A percentile compares a stretch with the other conserved stretches of the same genome.
Conservation (phyloP, 2,797 vertebrate genomes). For the Hemibagrus guttatus region DNA sequence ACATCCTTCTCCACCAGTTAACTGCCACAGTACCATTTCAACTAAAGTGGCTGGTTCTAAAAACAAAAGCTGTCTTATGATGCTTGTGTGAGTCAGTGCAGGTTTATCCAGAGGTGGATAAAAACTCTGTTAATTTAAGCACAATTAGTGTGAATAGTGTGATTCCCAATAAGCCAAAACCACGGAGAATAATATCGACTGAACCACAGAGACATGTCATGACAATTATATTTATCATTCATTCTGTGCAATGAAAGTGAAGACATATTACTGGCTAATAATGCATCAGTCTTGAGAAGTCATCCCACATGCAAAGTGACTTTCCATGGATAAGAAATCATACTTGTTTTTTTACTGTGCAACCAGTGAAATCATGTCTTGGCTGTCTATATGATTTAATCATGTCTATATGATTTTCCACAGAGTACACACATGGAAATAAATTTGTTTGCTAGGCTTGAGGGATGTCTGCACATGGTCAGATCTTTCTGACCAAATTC, state of each 20-base stretch:
- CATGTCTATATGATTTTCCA: slow-evolving; percentile 25
- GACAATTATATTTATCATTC: slow-evolving; percentile 32
- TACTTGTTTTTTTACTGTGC: not conserved
- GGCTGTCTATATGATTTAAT: slow-evolving; percentile 18
- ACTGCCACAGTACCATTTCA: not conserved
- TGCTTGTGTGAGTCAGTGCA: not conserved
- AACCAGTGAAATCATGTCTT: not conserved
- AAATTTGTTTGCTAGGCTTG: slow-evolving; percentile 2
- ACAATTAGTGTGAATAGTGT: slow-evolving; percentile 21
- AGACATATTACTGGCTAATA: slow-evolving; percentile 13
- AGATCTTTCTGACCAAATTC: not conserved
- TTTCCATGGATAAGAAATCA: slow-evolving; percentile 17
- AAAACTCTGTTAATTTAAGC: slow-evolving; percentile 19
- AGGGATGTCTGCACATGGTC: not conserved
- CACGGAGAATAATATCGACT: not conserved
- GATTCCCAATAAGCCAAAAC: not conserved
- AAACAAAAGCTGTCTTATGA: not conserved
- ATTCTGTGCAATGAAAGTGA: slow-evolving; percentile 21
- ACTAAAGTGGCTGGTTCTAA: not conserved
- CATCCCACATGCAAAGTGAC: not conserved
- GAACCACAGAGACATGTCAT: not conserved
- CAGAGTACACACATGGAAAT: not conserved
- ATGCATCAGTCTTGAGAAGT: not conserved
- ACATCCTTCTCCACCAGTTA: not conserved
- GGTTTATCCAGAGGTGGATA: not conserved